Evolutionary conservation across 2,888 invertebrate species (phyloP).

Genomic region (Eilema griseolum): DNA sequence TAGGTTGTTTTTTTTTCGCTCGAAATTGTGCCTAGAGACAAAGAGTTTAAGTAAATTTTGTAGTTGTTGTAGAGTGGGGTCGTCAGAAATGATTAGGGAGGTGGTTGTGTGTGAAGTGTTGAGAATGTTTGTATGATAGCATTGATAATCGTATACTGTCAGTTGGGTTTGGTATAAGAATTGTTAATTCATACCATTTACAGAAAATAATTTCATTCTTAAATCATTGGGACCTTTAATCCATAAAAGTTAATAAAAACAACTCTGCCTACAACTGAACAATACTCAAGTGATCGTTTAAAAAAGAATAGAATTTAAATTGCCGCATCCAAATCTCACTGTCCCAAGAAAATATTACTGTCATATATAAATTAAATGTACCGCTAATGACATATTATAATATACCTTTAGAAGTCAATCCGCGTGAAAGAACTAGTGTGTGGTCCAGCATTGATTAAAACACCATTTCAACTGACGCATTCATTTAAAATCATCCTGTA

Average conservation of each 20-base stretch:
- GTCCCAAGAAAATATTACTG: constrained; percentile 32
- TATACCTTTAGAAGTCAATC: constrained; percentile 64
- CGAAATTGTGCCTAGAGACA: neutral
- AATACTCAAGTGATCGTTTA: neutral
- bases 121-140: no score
- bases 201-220: neutral
- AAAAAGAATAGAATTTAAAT: neutral
- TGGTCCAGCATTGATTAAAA: constrained; percentile 50
- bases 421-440: constrained; percentile 53
- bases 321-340: constrained; percentile 9
- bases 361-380: constrained; percentile 74
- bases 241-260: neutral
- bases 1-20: neutral
- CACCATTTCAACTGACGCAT: constrained; percentile 27
- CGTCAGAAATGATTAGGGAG: neutral
- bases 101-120: no score
- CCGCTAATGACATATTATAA: constrained; percentile 72
- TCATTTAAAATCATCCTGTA: constrained; percentile 38
- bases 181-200: neutral
- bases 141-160: no score
- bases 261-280: neutral
- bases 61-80: neutral
- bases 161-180: neutral
- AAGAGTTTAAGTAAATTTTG: neutral
- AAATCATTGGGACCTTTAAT: neutral